phyloP scores from a whole-genome alignment of 2,797 vertebrate species.

The Eleutherodactylus coqui region DNA sequence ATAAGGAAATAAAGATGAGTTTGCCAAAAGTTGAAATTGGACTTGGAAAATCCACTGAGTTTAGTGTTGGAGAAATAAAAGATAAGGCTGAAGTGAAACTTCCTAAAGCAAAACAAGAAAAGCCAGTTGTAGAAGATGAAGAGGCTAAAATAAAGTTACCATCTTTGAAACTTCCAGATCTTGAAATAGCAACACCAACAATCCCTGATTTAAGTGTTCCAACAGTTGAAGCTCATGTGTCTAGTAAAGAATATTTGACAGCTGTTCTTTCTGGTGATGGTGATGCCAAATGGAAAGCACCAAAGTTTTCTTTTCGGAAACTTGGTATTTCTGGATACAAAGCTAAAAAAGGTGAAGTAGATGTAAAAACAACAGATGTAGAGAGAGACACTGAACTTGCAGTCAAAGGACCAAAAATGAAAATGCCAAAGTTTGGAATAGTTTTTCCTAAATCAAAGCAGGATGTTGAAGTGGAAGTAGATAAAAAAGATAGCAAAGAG shows the following conservation, averaged over 20 bases:
- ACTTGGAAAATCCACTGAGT: slow-evolving; percentile 68
- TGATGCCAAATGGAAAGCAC: slow-evolving; percentile 64
- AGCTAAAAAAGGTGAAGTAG: slow-evolving; percentile 62
- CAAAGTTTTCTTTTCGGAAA: slow-evolving; percentile 72
- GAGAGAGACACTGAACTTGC: slow-evolving; percentile 61
- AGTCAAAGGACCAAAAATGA: slow-evolving; percentile 65
- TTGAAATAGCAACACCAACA: slow-evolving; percentile 70
- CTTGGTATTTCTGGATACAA: slow-evolving; percentile 68
- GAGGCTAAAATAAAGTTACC: slow-evolving; percentile 64
- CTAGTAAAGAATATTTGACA: slow-evolving; percentile 38
- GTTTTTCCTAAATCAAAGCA: slow-evolving; percentile 68
- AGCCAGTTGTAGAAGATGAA: neutral
- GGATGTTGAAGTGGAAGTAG: slow-evolving; percentile 44
- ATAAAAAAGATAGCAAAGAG: slow-evolving; percentile 65
- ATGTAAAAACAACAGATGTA: neutral
- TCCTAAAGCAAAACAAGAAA: slow-evolving; percentile 29
- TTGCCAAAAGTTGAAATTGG: slow-evolving; percentile 74
- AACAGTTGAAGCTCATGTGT: slow-evolving; percentile 23
- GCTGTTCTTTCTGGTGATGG: neutral
- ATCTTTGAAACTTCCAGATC: slow-evolving; percentile 69
- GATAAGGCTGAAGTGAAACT: neutral
- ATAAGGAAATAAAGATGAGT: slow-evolving; percentile 70
- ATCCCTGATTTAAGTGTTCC: slow-evolving; percentile 50
- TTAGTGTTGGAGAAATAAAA: slow-evolving; percentile 41
- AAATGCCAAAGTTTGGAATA: slow-evolving; percentile 72